These are phyloP conservation scores for Laspeyria flexula DNA, from an alignment of 2,888 invertebrate genomes.

Conservation along the genomic window DNA sequence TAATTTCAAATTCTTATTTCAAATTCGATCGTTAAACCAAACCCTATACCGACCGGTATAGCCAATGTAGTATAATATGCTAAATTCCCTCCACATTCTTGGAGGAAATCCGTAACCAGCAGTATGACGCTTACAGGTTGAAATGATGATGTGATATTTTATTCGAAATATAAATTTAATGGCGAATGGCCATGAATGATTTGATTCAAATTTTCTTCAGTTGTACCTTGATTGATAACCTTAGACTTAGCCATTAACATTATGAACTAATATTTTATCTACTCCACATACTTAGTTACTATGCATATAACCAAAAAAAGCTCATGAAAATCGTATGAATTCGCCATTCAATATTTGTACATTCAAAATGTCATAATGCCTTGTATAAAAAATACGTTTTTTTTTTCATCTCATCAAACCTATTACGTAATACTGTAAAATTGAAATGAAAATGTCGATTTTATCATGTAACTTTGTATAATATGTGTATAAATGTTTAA, in stretches of 20 bases:
- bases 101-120: too few species aligned
- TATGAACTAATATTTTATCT: background rate
- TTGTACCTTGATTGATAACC: background rate
- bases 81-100: too few species aligned
- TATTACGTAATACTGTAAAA: constrained; percentile 16
- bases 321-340: constrained; percentile 16
- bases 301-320: constrained; percentile 7
- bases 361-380: constrained; percentile 1
- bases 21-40: too few species aligned
- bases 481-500: constrained; percentile 29
- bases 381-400: constrained; percentile 2
- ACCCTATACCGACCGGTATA: too few species aligned
- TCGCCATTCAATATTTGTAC: background rate
- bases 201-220: background rate
- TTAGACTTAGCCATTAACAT: background rate
- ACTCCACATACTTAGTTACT: constrained; percentile 6
- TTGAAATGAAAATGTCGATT: background rate
- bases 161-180: too few species aligned
- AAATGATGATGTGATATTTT: too few species aligned
- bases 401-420: background rate
- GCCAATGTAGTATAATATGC: too few species aligned
- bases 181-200: too few species aligned
- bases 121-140: too few species aligned
- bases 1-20: too few species aligned
- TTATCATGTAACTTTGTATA: constrained; percentile 7